Conservation (phyloP, 2,113 vertebrate genomes). For the Manacus vitellinus region DNA sequence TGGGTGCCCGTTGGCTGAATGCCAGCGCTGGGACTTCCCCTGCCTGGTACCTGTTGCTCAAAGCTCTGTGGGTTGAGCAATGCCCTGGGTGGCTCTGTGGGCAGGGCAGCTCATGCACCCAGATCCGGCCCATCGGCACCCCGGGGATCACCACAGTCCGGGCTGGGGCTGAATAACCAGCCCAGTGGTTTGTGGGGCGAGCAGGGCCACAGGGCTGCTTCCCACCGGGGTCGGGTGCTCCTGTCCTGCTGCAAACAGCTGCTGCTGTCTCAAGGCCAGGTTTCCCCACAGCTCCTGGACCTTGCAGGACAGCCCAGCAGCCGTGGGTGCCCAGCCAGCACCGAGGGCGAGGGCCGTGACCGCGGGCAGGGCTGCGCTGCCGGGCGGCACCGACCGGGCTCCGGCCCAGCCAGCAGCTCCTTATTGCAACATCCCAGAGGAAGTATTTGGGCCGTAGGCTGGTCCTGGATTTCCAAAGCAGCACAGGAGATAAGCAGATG, state of each 20-base stretch:
- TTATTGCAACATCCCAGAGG: not conserved
- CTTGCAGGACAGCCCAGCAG: no score
- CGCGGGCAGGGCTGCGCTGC: no score
- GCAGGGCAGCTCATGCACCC: not conserved
- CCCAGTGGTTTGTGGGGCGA: not conserved
- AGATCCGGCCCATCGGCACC: accelerated
- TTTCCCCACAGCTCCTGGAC: no score
- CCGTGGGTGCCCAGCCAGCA: no score
- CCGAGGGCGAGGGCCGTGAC: no score
- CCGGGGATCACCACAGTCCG: accelerated
- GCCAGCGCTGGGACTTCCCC: not conserved
- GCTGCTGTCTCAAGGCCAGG: not conserved
- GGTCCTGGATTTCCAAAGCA: not conserved
- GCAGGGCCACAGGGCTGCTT: accelerated
- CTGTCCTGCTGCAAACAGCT: accelerated
- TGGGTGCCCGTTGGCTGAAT: accelerated
- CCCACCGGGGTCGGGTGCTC: accelerated
- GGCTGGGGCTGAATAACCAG: not conserved
- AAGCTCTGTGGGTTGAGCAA: not conserved
- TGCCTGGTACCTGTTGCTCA: not conserved
- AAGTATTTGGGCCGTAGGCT: not conserved
- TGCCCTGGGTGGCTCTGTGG: not conserved
- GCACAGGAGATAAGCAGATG: not conserved
- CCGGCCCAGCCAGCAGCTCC: no score
- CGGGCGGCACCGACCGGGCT: no score